Evolutionary conservation across 2,113 vertebrate species (phyloP).

Genomic region (Cinclus mexicanus): DNA sequence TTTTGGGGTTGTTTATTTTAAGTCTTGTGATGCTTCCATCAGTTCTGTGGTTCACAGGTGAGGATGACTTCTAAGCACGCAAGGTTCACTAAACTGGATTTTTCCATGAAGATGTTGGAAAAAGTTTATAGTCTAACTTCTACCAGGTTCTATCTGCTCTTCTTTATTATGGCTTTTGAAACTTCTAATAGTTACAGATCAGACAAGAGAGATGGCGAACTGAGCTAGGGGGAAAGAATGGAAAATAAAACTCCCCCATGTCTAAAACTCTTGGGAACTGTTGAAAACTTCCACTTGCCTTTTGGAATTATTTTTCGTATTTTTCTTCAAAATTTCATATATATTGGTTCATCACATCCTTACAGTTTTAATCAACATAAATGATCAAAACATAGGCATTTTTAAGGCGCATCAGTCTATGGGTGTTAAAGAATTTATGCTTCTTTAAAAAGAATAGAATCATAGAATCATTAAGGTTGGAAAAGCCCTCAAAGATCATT

Average conservation of each 20-base stretch:
- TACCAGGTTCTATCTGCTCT: background rate
- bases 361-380: background rate
- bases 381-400: background rate
- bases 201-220: rapidly evolving
- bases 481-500: background rate
- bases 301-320: background rate
- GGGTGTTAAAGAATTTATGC: background rate
- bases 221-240: background rate
- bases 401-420: rapidly evolving
- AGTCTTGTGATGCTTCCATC: background rate
- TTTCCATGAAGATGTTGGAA: background rate
- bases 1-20: background rate
- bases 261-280: background rate
- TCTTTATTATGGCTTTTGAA: background rate
- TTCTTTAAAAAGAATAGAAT: background rate
- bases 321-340: background rate
- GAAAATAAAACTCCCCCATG: background rate
- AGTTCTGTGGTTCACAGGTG: background rate
- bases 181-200: background rate
- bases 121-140: background rate
- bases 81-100: background rate
- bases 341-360: background rate
- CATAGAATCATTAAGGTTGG: background rate
- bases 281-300: background rate
- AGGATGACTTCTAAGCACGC: background rate